Base-by-base conservation (phyloP, 2,113 vertebrate species). In the Gorsachius goisagi region DNA sequence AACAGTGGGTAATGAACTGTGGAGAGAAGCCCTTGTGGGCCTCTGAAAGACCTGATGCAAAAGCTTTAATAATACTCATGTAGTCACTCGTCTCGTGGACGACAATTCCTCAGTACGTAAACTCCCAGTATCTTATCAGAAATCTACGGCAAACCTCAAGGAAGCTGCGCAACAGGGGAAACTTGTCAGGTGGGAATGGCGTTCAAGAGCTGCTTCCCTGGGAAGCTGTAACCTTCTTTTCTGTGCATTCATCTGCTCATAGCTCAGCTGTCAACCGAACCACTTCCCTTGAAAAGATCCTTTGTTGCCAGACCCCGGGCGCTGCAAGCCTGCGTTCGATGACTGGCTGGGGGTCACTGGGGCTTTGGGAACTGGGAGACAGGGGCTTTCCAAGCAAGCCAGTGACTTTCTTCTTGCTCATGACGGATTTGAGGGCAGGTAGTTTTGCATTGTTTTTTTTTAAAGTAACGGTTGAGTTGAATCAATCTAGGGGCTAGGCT, bases 321-420 rank as follows among this genome's bases (percentile, higher is more conserved):
- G 0, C 45, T 68, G 10, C 35, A 49, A 59, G 12, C 17, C 76
- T 77, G 30, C 9, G 1, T 37, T 71, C 0, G 0, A 0, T 88
- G 74, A 23, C 26, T 79, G 60, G 11, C n/a, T 32, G 45, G 30
- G 71, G 30, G 20, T 18, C 69, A 52, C 26, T 7, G 56, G 28
- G 52, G 55, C 62, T 16, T 5, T 58, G 50, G 63, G 49, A 58
- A 14, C 16, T 35, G 17, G 14, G n/a, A 52, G 35, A 67, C 3
- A 6, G 71, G 14, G 55, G 44, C 63, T 88, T 79, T 80, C 50
- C 41, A 33, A 24, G 58, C 14, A 37, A 91, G 26, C 17, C 78
- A 73, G 26, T 44, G 45, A 37, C 58, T 52, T 71, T 47, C 28
- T 82, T 45, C 37, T 80, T 50, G 28, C 45, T 79, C 5, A 4